Evolutionary conservation across 2,888 invertebrate genomes (phyloP).

Genomic region (Drosophila nr. perissopoda): DNA sequence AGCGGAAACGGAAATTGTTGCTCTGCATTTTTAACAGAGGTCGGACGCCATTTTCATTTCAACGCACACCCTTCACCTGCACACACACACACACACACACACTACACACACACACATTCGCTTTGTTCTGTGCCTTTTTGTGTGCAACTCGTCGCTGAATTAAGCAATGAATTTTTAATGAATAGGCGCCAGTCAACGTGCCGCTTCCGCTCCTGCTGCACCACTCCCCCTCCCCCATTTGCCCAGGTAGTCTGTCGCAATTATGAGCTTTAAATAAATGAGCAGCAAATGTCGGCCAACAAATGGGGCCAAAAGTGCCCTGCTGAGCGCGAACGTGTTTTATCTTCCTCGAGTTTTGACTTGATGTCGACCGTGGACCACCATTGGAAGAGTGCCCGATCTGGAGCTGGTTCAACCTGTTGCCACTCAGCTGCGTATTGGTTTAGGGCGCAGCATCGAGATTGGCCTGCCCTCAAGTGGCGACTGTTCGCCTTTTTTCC

Average conservation of each 20-base stretch:
- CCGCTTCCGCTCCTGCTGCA: no score
- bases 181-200: constrained; percentile 15
- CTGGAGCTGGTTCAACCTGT: neutral
- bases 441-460: constrained; percentile 8
- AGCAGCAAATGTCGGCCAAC: constrained; percentile 8
- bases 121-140: constrained; percentile 2
- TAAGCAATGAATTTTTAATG: constrained; percentile 70
- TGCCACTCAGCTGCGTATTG: constrained; percentile 42
- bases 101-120: neutral
- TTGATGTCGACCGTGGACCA: constrained; percentile 33
- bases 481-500: neutral
- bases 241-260: neutral
- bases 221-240: neutral
- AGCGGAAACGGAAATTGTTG: constrained; percentile 78
- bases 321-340: constrained; percentile 31
- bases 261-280: constrained; percentile 40
- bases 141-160: constrained; percentile 29
- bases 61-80: constrained; percentile 18
- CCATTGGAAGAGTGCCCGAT: constrained; percentile 23
- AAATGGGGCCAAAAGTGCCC: constrained; percentile 1
- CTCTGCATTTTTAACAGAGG: constrained; percentile 79
- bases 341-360: constrained; percentile 19
- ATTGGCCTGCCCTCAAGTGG: constrained; percentile 11
- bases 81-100: neutral
- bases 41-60: constrained; percentile 54